Evolutionary conservation across 2,113 vertebrate genomes (phyloP), one percentile per base, ranked within the genome.

Genomic region (Otus sunia): DNA sequence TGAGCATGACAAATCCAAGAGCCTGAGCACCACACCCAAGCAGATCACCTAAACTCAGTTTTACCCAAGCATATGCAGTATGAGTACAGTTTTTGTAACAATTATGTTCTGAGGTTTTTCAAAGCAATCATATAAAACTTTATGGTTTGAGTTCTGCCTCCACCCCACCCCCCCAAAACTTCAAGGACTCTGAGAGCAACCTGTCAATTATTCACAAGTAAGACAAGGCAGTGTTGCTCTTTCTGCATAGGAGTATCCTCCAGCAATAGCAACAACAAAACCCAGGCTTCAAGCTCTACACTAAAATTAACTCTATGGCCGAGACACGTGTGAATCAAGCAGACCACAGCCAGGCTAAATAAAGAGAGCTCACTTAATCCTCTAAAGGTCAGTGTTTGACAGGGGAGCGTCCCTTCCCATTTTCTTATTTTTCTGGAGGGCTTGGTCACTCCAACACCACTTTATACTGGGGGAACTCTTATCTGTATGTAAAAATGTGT

Each of bases 281-380:
- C 20, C 4, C n/a, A 92, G 27, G 14, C 66, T 52, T 85, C 27
- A 63, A 66, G 50, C 50, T 76, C 92, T 53, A n/a, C 30, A n/a
- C 66, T 85, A 79, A 91, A 89, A 91, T 85, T 72, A 94, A 93
- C 39, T 60, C 58, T n/a, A 39, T 36, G 64, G 71, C 73, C 63
- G 26, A 92, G 81, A 82, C 81, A 87, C 26, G 21, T 72, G 45
- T 82, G 69, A 96, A 89, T 27, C 25, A 69, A 88, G 58, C 12
- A 76, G 53, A 93, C 10, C 62, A 66, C 27, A 69, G 62, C 8
- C 43, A 85, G 56, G 30, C 17, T n/a, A 79, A 36, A 88, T 15
- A 18, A 91, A 78, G 39, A 59, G 14, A 78, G 19, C 22, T 68
- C 84, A 84, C 49, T 63, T 63, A 74, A 74, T 56, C 49, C 60